Percentiles rank a stretch among this genome's conserved stretches.
Conservation (phyloP, 2,797 vertebrate genomes). For the Anomalospiza imberbis region DNA sequence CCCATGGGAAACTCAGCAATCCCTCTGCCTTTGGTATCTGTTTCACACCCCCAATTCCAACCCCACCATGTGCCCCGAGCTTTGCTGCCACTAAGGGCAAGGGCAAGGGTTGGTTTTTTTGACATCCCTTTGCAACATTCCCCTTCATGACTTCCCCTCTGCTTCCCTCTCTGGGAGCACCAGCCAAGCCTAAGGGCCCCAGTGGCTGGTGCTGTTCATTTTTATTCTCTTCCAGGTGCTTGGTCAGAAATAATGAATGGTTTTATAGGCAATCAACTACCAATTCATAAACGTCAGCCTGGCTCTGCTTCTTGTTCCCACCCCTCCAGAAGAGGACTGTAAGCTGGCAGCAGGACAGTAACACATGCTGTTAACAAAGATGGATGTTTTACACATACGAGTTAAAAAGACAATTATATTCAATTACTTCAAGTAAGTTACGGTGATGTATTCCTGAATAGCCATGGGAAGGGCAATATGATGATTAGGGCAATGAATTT, state of each 20-base stretch:
- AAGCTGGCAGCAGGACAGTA: conserved; percentile 59
- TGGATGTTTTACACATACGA: conserved; percentile 55
- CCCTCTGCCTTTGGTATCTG: background rate
- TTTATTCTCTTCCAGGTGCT: conserved; percentile 51
- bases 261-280: conserved; percentile 61
- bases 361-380: conserved; percentile 29
- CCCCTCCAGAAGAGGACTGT: background rate
- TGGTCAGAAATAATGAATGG: conserved; percentile 56
- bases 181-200: background rate
- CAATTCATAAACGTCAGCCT: conserved; percentile 58
- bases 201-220: background rate
- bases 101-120: background rate
- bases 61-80: background rate
- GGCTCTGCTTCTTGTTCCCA: conserved; percentile 51
- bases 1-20: background rate
- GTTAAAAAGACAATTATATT: conserved; percentile 68
- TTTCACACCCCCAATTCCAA: background rate
- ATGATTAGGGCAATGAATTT: conserved; percentile 63
- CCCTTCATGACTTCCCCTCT: background rate
- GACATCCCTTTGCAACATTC: background rate
- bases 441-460: conserved; percentile 56
- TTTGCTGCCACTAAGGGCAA: background rate
- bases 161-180: background rate
- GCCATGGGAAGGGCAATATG: conserved; percentile 13
- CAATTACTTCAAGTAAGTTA: conserved; percentile 67